Conservation (phyloP, 2,113 vertebrate genomes). For the Murina feae region DNA sequence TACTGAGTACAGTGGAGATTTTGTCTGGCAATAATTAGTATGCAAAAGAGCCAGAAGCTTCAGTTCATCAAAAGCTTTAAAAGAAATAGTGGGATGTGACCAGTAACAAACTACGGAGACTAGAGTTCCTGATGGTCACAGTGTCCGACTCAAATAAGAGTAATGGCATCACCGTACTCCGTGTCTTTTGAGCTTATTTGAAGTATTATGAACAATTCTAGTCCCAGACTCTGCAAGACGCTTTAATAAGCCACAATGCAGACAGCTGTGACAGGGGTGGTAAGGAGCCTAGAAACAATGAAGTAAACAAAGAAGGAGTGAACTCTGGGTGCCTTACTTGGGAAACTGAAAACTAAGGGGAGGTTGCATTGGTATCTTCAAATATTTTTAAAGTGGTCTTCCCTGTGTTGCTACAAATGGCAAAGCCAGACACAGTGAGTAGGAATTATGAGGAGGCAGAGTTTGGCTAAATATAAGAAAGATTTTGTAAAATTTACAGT, state of each 20-base stretch:
- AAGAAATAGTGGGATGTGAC: not conserved
- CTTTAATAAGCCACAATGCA: not conserved
- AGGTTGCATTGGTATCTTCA: conserved; percentile 24
- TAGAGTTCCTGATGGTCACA: not conserved
- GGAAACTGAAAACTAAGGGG: conserved; percentile 17
- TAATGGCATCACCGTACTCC: not conserved
- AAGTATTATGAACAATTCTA: not conserved
- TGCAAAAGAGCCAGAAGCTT: not conserved
- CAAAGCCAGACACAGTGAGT: not conserved
- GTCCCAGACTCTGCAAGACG: not conserved
- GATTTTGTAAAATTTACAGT: conserved; percentile 5
- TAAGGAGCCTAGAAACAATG: not conserved
- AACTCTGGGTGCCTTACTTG: not conserved
- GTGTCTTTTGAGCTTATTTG: not conserved
- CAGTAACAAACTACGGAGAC: not conserved
- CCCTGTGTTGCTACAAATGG: conserved; percentile 47
- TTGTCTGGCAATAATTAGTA: not conserved
- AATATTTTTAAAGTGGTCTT: conserved; percentile 48
- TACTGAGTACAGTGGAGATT: not conserved
- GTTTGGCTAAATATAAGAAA: not conserved
- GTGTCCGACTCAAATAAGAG: not conserved
- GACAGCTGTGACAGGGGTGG: not conserved
- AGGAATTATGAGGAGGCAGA: not conserved
- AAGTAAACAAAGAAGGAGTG: not conserved
- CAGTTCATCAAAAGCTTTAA: conserved; percentile 20